Base-by-base conservation (phyloP, 64 coral and sea anemone genomes). In the Platygyra sinensis region DNA sequence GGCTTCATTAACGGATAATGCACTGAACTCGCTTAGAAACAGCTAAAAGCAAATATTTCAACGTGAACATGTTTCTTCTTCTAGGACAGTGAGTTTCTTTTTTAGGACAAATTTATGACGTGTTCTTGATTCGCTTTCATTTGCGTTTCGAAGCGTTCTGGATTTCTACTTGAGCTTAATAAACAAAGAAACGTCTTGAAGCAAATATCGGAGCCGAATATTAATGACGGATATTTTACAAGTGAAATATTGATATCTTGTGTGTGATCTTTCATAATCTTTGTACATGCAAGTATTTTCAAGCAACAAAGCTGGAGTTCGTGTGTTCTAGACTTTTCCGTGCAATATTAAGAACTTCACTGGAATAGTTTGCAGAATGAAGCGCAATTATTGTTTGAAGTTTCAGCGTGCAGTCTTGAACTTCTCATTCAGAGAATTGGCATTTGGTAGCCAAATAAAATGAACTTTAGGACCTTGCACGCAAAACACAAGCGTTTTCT, bases 1-100 rank as follows among this genome's bases (percentile, higher is more conserved):
- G 81, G 20, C 81, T 29, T 83, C 50, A 85, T 85, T 71, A 71
- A 36, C 81, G 63, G 63, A 71, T 85, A 85, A 85, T 51, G 46
- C 42, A 62, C 39, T 85, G 49, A 64, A 85, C 24, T 85, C 81
- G 10, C 81, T 69, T 71, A 27, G 81, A 63, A 69, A 85, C 81
- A 71, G 33, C 24, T 71, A 28, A 85, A 72, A 72, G 81, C 36
- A 71, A 39, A 19, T 71, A 71, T 71, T 85, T 85, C 36, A 50
- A 22, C 22, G 81, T 7, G 33, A 62, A 60, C 33, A 54, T 61
- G 52, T 80, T 62, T 80, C 61, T 0, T 80, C 15, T 61, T 24
- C 1, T 11, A 24, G n/a, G 10, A 25, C 65, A 27, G 7, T 28
- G 0, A 10, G 65, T 10, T 69, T 5, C 25, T 28, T 27, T 36